A percentile compares a stretch with the other conserved stretches of the same genome.
These are phyloP conservation scores for Noctilio leporinus DNA, from an alignment of 2,113 vertebrate species.

Conservation along the genomic window DNA sequence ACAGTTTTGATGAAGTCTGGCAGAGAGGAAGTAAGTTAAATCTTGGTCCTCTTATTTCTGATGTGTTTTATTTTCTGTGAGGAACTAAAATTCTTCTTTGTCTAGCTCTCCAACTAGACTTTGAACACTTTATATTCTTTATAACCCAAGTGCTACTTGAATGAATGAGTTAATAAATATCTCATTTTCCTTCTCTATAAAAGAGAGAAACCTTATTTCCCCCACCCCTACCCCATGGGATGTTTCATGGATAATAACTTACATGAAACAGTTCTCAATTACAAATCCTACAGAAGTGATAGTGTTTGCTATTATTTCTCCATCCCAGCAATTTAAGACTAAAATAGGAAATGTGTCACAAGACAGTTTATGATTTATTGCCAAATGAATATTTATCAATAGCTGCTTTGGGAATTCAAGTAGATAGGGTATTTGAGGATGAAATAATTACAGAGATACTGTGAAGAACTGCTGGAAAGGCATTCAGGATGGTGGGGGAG, in stretches of 20 bases:
- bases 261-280: background rate
- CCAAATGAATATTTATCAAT: conserved; percentile 31
- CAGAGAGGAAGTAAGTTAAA: background rate
- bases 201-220: background rate
- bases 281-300: background rate
- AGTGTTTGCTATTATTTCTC: background rate
- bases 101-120: background rate
- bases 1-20: background rate
- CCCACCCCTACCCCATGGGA: background rate
- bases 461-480: background rate
- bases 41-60: background rate
- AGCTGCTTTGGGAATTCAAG: background rate
- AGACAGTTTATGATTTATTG: background rate
- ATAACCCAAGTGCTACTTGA: background rate
- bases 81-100: background rate
- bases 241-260: background rate
- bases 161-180: background rate
- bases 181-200: background rate
- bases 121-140: background rate
- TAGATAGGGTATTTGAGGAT: background rate
- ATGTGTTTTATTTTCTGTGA: background rate
- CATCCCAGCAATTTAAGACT: background rate
- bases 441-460: background rate
- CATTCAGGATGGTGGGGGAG: background rate
- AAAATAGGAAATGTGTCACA: background rate